These are phyloP conservation scores for Hepsetus odoe DNA, from an alignment of 2,113 vertebrate species.

Conservation along the genomic window DNA sequence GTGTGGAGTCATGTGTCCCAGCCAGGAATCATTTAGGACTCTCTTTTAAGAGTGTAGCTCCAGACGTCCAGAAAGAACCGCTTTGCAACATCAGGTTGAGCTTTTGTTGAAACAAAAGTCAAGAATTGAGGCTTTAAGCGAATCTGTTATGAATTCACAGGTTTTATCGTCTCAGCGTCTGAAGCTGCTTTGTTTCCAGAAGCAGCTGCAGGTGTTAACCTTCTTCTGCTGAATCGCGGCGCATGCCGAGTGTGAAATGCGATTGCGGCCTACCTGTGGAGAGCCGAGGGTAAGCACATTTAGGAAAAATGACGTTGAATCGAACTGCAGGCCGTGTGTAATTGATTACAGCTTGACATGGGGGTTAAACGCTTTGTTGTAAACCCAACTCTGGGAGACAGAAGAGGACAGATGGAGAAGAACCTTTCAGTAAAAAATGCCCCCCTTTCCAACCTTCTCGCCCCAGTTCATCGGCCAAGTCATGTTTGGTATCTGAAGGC, in stretches of 20 bases:
- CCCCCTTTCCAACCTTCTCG: too few species aligned
- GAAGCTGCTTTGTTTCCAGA: not conserved
- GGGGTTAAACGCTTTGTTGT: not conserved
- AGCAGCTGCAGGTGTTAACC: not conserved
- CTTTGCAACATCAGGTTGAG: too few species aligned
- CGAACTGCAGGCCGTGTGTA: not conserved
- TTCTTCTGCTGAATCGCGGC: not conserved
- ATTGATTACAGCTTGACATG: not conserved
- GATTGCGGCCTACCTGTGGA: not conserved
- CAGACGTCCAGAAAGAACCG: too few species aligned
- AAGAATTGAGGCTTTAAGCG: not conserved
- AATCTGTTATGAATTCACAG: not conserved
- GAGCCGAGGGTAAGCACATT: not conserved
- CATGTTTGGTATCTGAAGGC: too few species aligned
- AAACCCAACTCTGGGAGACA: not conserved
- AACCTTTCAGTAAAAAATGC: too few species aligned
- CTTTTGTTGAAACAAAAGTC: not conserved
- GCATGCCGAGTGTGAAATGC: not conserved
- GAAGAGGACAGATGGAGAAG: too few species aligned
- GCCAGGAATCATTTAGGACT: too few species aligned
- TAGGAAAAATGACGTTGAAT: not conserved
- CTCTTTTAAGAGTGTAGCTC: too few species aligned
- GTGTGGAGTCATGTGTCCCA: too few species aligned
- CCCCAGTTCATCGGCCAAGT: too few species aligned
- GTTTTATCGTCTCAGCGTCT: not conserved